These are phyloP conservation scores for Incurvaria masculella DNA, from an alignment of 2,888 invertebrate species.

Conservation along the genomic window DNA sequence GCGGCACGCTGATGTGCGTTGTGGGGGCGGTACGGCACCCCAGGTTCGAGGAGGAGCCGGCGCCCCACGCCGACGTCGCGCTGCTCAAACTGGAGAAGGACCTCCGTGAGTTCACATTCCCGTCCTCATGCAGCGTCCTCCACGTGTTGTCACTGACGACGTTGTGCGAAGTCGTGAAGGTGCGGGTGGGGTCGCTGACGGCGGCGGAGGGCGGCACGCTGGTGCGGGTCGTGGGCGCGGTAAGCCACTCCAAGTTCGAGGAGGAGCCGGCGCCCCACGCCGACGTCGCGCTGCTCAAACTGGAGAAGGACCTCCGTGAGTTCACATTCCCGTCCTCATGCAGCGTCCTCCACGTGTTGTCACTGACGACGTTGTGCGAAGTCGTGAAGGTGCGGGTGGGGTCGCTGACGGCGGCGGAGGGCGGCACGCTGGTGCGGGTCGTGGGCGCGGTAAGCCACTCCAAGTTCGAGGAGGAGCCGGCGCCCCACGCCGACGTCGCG, in stretches of 20 bases:
- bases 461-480: slow-evolving; percentile 48
- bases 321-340: too few relatives aligned
- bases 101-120: slow-evolving; percentile 33
- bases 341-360: slow-evolving; percentile 44
- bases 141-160: slow-evolving; percentile 39
- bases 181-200: slow-evolving; percentile 35
- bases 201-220: slow-evolving; percentile 38
- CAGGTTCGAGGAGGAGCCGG: slow-evolving; percentile 48
- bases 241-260: slow-evolving; percentile 46
- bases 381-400: slow-evolving; percentile 45
- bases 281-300: slow-evolving; percentile 40
- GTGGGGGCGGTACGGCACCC: slow-evolving; percentile 42
- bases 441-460: slow-evolving; percentile 42
- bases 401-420: slow-evolving; percentile 33
- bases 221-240: slow-evolving; percentile 36
- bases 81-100: slow-evolving; percentile 36
- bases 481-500: slow-evolving; percentile 46
- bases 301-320: slow-evolving; percentile 33
- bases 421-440: slow-evolving; percentile 34
- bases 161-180: slow-evolving; percentile 35
- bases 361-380: slow-evolving; percentile 31
- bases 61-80: slow-evolving; percentile 46
- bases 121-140: slow-evolving; percentile 44
- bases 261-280: slow-evolving; percentile 49
- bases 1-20: slow-evolving; percentile 34